Evolutionary conservation across 2,888 invertebrate genomes (phyloP), one percentile per base, ranked within the genome.

Genomic region (Ametastegia equiseti): DNA sequence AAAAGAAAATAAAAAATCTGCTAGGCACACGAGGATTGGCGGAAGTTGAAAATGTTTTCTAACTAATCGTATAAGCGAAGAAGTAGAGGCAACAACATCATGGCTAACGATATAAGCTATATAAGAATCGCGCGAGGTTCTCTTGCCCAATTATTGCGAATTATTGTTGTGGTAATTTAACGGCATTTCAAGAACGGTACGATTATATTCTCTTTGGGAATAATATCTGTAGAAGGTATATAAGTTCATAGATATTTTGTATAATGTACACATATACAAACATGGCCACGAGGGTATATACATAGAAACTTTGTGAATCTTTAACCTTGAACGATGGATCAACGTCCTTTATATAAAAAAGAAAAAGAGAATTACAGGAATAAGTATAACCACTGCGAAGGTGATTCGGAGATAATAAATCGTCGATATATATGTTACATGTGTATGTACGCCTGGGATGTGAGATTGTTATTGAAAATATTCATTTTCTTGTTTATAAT

Each of bases 281-380:
- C 27, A n/a, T n/a, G n/a, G n/a, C n/a, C n/a, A n/a, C n/a, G n/a
- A n/a, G n/a, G n/a, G n/a, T n/a, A n/a, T n/a, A n/a, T n/a, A n/a
- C n/a, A n/a, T 2, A 19, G 7, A 67, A 9, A 65, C n/a, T 39
- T 36, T 19, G 36, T 9, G 13, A 23, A 33, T n/a, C 15, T 67
- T 67, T 36, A 67, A 30, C 60, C 60, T 60, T 67, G 65, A 67
- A 39, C 36, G 65, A 36, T 67, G 65, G 65, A 67, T 67, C 65
- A 67, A 67, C 36, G 65, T 67, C 65, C 65, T 67, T 67, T 67
- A 5, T 5, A n/a, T 13, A 54, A n/a, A 19, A 5, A n/a, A 19
- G 39, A 23, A 67, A 39, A 19, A 39, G 65, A 39, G 65, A 39
- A 39, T 67, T 67, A 67, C 39, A 67, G n/a, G 33, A 36, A 67